Evolutionary conservation across 2,888 invertebrate genomes (phyloP).

Genomic region (Sicus ferrugineus): DNA sequence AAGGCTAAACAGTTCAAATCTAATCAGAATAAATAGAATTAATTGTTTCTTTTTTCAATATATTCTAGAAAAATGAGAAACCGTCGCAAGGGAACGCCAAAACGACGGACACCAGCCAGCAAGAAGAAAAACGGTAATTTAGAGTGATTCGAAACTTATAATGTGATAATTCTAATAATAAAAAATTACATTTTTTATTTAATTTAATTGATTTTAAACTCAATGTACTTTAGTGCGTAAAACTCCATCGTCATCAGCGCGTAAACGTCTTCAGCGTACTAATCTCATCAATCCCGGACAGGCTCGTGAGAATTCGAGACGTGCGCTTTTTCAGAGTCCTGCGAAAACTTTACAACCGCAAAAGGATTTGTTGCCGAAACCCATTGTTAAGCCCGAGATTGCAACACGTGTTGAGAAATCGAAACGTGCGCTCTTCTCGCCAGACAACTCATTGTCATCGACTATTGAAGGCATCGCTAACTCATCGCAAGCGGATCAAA

Average conservation of each 20-base stretch:
- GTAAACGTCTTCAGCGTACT: conserved; percentile 53
- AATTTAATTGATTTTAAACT: not conserved
- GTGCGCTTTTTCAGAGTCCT: conserved; percentile 80
- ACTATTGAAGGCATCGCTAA: not conserved
- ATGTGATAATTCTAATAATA: too few species aligned
- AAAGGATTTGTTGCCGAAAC: conserved; percentile 43
- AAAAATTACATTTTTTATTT: too few species aligned
- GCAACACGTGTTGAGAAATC: conserved; percentile 69
- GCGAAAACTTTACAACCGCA: conserved; percentile 68
- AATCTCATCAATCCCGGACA: conserved; percentile 56
- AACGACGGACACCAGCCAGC: conserved; percentile 69
- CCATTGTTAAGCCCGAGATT: conserved; percentile 60
- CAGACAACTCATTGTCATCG: conserved; percentile 12
- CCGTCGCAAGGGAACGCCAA: conserved; percentile 59
- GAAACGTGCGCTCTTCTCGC: conserved; percentile 74
- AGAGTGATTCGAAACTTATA: too few species aligned
- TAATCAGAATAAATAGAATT: not conserved
- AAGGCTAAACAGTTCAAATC: too few species aligned
- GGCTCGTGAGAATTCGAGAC: conserved; percentile 71
- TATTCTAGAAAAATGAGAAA: conserved; percentile 54
- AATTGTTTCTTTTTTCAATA: too few species aligned
- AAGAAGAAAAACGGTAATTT: conserved; percentile 55
- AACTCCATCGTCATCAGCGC: conserved; percentile 59
- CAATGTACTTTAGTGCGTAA: conserved; percentile 49
- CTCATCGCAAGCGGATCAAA: not conserved